Evolutionary conservation across 1,140 invertebrate genomes (phyloP).

Genomic region (Drosophila bocki): DNA sequence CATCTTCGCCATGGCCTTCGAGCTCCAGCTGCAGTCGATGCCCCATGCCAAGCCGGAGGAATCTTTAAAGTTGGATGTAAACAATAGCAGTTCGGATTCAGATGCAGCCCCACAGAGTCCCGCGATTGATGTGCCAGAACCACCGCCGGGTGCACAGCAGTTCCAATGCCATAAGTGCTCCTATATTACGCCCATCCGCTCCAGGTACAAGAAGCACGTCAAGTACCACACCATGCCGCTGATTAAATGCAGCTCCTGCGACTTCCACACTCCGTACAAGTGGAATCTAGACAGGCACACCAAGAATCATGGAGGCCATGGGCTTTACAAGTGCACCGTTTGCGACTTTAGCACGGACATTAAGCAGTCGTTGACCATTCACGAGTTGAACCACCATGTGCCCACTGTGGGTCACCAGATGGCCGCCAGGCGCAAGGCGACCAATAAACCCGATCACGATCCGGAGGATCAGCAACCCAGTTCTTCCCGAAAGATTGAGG

Average conservation of each 20-base stretch:
- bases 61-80: conserved; percentile 16
- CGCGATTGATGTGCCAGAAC: conserved; percentile 16
- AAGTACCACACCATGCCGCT: conserved; percentile 97
- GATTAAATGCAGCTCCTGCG: conserved; percentile 96
- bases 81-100: conserved; percentile 55
- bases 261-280: conserved; percentile 92
- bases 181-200: conserved; percentile 94
- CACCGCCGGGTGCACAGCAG: conserved; percentile 9
- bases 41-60: conserved; percentile 16
- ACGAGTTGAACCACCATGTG: conserved; percentile 95
- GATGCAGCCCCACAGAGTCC: conserved; percentile 28
- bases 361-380: conserved; percentile 95
- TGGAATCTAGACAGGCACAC: conserved; percentile 95
- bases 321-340: conserved; percentile 92
- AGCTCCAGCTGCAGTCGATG: conserved; percentile 58
- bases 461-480: conserved; percentile 32
- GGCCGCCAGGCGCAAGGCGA: conserved; percentile 80
- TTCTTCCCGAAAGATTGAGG: background rate
- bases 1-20: conserved; percentile 78
- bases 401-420: conserved; percentile 87
- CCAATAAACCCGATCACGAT: conserved; percentile 24
- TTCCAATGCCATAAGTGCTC: conserved; percentile 95
- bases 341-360: conserved; percentile 97
- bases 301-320: conserved; percentile 94
- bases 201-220: conserved; percentile 96